Conservation (phyloP, 2,888 invertebrate species). For the Actias luna region DNA sequence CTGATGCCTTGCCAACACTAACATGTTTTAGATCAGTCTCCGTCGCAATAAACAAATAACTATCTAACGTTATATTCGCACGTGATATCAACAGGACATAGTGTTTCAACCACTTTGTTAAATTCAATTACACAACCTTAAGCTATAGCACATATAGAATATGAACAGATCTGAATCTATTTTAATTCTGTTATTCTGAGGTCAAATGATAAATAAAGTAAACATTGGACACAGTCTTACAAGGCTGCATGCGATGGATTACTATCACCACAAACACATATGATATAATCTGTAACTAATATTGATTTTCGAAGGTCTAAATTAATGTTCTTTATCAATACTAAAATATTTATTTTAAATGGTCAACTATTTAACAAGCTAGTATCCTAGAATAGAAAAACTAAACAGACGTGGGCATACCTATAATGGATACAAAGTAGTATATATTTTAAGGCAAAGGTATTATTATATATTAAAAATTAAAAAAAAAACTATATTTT, state of each 20-base stretch:
- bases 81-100: background rate
- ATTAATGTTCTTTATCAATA: too few species aligned
- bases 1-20: conserved; percentile 53
- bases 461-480: too few species aligned
- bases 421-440: too few species aligned
- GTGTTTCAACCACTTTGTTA: background rate
- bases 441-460: too few species aligned
- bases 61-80: conserved; percentile 23
- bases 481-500: too few species aligned
- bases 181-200: conserved; percentile 20
- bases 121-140: background rate
- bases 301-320: too few species aligned
- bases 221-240: conserved; percentile 20
- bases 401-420: too few species aligned
- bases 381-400: too few species aligned
- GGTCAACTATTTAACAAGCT: too few species aligned
- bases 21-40: conserved; percentile 44
- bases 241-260: conserved; percentile 23
- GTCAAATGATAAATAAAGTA: conserved; percentile 31
- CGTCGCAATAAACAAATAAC: conserved; percentile 42
- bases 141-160: background rate
- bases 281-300: background rate
- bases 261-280: background rate
- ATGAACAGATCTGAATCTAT: background rate
- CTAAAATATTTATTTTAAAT: too few species aligned